Conservation (phyloP, 2,888 invertebrate genomes). For the Campoplex capitator region DNA sequence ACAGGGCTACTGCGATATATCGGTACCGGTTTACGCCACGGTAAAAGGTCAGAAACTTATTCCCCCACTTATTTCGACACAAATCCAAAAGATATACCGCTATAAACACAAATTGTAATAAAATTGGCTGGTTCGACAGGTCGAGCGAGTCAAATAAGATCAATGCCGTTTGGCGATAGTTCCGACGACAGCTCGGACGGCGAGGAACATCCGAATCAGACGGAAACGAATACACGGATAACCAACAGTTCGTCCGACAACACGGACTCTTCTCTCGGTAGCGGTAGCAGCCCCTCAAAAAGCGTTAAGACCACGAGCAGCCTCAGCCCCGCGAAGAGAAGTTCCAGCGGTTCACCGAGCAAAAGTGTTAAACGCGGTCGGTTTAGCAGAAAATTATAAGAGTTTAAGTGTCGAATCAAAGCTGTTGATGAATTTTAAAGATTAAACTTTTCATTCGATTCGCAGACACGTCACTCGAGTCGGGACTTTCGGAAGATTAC, state of each 20-base stretch:
- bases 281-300: conserved; percentile 93
- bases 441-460: not conserved
- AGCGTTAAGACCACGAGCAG: conserved; percentile 95
- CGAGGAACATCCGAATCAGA: conserved; percentile 88
- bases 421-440: not conserved
- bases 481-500: conserved; percentile 98
- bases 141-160: conserved; percentile 97
- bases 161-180: conserved; percentile 98
- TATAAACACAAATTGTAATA: not conserved
- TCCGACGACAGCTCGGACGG: conserved; percentile 98
- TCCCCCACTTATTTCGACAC: no score
- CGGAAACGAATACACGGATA: conserved; percentile 85
- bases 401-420: not conserved
- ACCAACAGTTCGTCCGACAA: conserved; percentile 86
- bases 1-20: conserved; percentile 95
- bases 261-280: conserved; percentile 88
- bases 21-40: conserved; percentile 97
- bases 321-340: conserved; percentile 93
- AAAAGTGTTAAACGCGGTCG: conserved; percentile 92
- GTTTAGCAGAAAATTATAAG: conserved; percentile 73
- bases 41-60: conserved; percentile 90
- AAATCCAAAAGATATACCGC: no score
- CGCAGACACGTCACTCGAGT: conserved; percentile 95
- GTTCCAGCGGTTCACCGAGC: conserved; percentile 93
- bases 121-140: conserved; percentile 69